Evolutionary conservation across 2,797 vertebrate genomes (phyloP), one percentile per base, ranked within the genome.

Genomic region (Lophotriccus pileatus): DNA sequence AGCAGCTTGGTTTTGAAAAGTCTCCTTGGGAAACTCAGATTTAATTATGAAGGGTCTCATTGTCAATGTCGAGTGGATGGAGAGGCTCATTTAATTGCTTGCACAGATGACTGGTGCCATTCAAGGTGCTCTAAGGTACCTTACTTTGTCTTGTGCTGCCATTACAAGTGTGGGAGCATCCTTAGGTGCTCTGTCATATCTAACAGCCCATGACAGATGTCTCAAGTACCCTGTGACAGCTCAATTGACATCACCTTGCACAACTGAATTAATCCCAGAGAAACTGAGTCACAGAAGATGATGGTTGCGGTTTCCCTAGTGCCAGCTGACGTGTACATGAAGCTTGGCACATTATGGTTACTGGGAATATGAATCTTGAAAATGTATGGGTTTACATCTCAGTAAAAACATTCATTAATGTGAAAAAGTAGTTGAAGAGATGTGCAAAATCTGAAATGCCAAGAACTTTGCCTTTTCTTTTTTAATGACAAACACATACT

Each of bases 151-250:
- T 81, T 46, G 46, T 60, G 37, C 60, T 83, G 53, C 34, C 32
- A 17, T 37, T 72, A 1, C 14, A 2, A 4, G 2, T 14, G 25
- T 0, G 0, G 59, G 20, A 79, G 12, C 32, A 74, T 70, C 78
- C 1, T 0, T 43, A 47, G n/a, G 12, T 70, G 30, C n/a, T 75
- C 5, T 81, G 34, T 53, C 6, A 0, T 34, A 20, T 77, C 36
- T 63, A 47, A 32, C 21, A 63, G 37, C 41, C 44, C 27, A 3
- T 43, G 37, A 34, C 34, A 82, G 50, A 34, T 77, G 34, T 79
- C 63, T 91, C 47, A 49, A 17, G 36, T 44, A 69, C 17, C 32
- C 25, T 58, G 15, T 0, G 0, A 46, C 56, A 67, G 15, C n/a
- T 87, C 24, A 36, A 34, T 60, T 78, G 41, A 32, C 30, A 39